Base-by-base conservation (phyloP, 2,113 vertebrate genomes). In the Catharus bicknelli region DNA sequence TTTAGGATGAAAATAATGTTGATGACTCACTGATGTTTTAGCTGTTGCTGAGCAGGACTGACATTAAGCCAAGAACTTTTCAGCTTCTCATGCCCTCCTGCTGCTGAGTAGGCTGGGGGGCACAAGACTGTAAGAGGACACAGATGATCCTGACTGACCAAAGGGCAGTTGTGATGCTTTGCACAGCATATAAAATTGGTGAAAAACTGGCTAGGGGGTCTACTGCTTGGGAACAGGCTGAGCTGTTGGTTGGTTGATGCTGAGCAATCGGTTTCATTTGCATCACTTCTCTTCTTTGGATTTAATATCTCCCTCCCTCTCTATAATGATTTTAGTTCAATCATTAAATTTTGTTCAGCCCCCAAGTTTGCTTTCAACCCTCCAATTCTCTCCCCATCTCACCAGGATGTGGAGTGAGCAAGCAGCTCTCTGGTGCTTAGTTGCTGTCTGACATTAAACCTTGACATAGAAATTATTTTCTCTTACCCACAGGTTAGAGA, bases 321-420 rank as follows among this genome's bases (percentile, higher is more conserved):
- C 22, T 62, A 26, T 47, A 67, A 34, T 26, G 5, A 40, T 61
- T 88, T 47, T 3, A 34, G 58, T 53, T 51, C 19, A 29, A 32
- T 34, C 22, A 59, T 47, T 66, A 36, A 59, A 53, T 5, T 59
- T 59, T 22, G 32, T 34, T 62, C 48, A 42, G 11, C 7, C 12
- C 3, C 12, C 18, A 25, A 6, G 3, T 53, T 27, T 53, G n/a
- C 22, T 73, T 67, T 45, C 19, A 64, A 13, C 17, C 58, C 47
- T 47, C 5, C 6, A 6, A 5, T 47, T 61, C 22, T 74, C 5
- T 48, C 8, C 18, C 6, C 2, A 21, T 4, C 9, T 4, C 21
- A 54, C 7, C 7, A 25, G 13, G 40, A 15, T 42, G 10, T 32
- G 47, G 15, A 66, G 21, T 61, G 30, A 23, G 15, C 30, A 59